Percentiles rank a stretch among this genome's conserved stretches.
Evolutionary conservation across 53 echinoderm and acorn worm species (phyloP).

Genomic region (Temnopleurus reevesii): DNA sequence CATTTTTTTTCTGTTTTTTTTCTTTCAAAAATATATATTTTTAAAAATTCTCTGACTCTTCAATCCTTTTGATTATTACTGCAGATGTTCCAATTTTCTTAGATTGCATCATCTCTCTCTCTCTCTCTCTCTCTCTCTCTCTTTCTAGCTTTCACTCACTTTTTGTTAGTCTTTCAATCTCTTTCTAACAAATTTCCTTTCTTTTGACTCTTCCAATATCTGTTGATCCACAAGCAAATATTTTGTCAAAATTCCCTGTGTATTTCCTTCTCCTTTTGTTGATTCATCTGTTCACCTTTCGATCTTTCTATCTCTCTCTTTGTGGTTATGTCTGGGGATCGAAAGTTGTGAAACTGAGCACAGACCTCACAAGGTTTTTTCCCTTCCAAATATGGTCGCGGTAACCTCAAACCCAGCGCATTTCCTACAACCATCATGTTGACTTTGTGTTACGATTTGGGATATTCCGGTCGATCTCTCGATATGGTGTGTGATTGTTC

Average conservation of each 20-base stretch:
- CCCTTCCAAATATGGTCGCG: conserved; percentile 18
- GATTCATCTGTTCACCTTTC: not conserved
- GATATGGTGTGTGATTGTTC: not conserved
- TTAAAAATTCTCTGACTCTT: not conserved
- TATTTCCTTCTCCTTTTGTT: not conserved
- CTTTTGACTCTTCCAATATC: not conserved
- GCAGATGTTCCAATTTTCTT: too few relatives aligned
- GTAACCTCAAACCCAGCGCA: not conserved
- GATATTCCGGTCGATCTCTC: not conserved
- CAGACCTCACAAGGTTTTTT: not conserved
- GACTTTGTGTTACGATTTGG: conserved; percentile 17
- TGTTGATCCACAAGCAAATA: not conserved
- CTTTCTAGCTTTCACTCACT: not conserved
- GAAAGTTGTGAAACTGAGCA: not conserved
- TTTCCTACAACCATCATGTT: not conserved
- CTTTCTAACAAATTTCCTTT: not conserved
- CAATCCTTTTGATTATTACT: too few relatives aligned
- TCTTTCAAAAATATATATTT: not conserved
- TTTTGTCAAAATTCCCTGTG: too few relatives aligned
- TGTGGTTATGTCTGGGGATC: not conserved
- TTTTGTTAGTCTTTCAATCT: not conserved
- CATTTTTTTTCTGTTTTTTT: not conserved
- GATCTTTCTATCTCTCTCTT: not conserved
- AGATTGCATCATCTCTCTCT: not conserved
- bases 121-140: not conserved